Evolutionary conservation across 2,888 invertebrate species (phyloP), one percentile per base, ranked within the genome.

Genomic region (Phengaris arion): DNA sequence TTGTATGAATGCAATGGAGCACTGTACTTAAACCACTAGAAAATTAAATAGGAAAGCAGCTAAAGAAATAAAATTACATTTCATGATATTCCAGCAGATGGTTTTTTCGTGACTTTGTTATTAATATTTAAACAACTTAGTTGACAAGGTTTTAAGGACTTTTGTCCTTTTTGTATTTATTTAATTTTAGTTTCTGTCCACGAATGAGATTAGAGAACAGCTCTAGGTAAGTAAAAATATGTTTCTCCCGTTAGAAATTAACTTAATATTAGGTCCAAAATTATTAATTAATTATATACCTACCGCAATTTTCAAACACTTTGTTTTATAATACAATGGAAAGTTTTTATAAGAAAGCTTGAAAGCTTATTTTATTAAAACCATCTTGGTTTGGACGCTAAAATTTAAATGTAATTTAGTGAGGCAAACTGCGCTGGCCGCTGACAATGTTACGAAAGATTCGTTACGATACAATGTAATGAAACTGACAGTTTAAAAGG

Each of bases 361-460:
- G 9, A 7, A 35, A 46, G 48, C 48, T 64, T 22, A 35, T 35
- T 13, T 68, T 57, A 22, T 59, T 46, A 48, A 69, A 48, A n/a
- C 46, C 48, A 46, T 46, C 46, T 69, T 15, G 48, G 48, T 48
- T 69, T n/a, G 48, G 69, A n/a, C 69, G 69, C 69, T 48, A 4
- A 68, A 68, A 68, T 22, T 64, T n/a, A 46, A 69, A 48, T 69
- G n/a, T 46, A 69, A 69, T 69, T 69, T 69, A 51, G 15, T 69
- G 15, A 48, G n/a, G 69, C 69, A 51, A 69, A 48, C 10, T 69
- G 15, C 2, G 15, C 69, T 69, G 48, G 48, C 15, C 15, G 69
- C 69, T 69, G 51, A 51, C 15, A 51, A 48, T 69, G 15, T 15
- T 46, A 59, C 0, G 6, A 48, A 51, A 69, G 8, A 48, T 69